Percentiles rank a stretch among this genome's conserved stretches.
phyloP scores from a whole-genome alignment of 1,140 invertebrate genomes.

The Drosophila aff. region DNA sequence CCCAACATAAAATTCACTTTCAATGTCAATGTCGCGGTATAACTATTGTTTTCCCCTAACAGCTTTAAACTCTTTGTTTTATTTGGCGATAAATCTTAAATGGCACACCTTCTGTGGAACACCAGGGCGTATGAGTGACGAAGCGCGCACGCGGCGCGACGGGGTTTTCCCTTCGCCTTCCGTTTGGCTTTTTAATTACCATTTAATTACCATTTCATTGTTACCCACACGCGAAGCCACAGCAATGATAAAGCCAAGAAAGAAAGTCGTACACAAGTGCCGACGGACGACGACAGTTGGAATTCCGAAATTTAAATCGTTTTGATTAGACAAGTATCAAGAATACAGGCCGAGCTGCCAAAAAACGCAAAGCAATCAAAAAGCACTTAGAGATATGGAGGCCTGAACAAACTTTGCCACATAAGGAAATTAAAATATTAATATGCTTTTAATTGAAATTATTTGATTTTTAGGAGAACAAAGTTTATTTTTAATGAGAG shows the following conservation, averaged over 20 bases:
- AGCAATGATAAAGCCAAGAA: conserved; percentile 30
- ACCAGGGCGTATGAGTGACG: conserved; percentile 7
- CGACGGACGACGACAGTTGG: conserved; percentile 16
- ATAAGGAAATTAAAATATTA: conserved; percentile 1
- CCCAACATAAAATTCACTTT: conserved; percentile 18
- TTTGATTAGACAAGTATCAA: conserved; percentile 51
- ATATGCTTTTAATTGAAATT: not conserved
- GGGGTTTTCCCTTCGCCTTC: not conserved
- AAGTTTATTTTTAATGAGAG: not conserved
- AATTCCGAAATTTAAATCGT: conserved; percentile 35
- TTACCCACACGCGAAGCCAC: conserved; percentile 34
- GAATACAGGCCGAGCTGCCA: conserved; percentile 8
- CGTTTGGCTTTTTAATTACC: conserved; percentile 55
- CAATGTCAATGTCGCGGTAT: conserved; percentile 69
- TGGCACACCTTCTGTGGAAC: not conserved
- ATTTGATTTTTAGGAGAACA: too few species aligned
- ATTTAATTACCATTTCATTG: conserved; percentile 75
- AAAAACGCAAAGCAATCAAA: conserved; percentile 64
- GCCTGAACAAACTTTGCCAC: not conserved
- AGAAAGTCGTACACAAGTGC: conserved; percentile 22
- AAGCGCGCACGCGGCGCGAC: conserved; percentile 2
- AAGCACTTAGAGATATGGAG: conserved; percentile 38
- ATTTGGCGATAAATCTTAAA: conserved; percentile 23
- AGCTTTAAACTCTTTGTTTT: conserved; percentile 4
- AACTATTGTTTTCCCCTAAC: conserved; percentile 22